Percentiles rank a stretch among this genome's conserved stretches.
Evolutionary conservation across 1,140 invertebrate genomes (phyloP).

Genomic region (Archegozetes longisetosus): DNA sequence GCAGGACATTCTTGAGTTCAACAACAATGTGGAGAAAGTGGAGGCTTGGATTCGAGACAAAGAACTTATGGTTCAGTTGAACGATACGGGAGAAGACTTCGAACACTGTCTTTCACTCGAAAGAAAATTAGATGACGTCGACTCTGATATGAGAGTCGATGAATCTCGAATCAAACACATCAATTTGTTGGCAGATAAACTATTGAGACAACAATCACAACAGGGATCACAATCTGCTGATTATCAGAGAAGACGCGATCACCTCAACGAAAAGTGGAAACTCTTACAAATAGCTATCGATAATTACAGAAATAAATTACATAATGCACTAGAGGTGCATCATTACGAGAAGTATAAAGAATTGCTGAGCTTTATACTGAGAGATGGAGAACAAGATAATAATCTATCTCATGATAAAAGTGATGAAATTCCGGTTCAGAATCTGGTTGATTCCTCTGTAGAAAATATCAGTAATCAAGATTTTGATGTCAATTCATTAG

Average conservation of each 20-base stretch:
- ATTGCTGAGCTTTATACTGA: too few species aligned
- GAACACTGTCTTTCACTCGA: constrained; percentile 82
- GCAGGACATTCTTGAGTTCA: constrained; percentile 91
- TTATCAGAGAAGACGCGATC: not conserved
- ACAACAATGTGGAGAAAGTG: constrained; percentile 86
- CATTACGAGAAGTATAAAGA: too few species aligned
- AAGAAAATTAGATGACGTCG: constrained; percentile 78
- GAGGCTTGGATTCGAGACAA: constrained; percentile 91
- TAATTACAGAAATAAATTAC: constrained; percentile 57
- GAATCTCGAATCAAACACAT: constrained; percentile 75
- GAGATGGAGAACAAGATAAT: too few species aligned
- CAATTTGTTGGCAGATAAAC: constrained; percentile 70
- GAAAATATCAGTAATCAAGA: too few species aligned
- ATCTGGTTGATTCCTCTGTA: too few species aligned
- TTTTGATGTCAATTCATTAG: too few species aligned
- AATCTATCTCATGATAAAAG: too few species aligned
- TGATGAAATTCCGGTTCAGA: too few species aligned
- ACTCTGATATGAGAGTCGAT: constrained; percentile 86
- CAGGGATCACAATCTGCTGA: not conserved
- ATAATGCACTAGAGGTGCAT: constrained; percentile 73
- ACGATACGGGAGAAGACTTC: constrained; percentile 79
- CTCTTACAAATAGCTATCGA: constrained; percentile 68
- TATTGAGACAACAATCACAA: constrained; percentile 62
- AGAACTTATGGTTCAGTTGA: constrained; percentile 85
- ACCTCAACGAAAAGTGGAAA: constrained; percentile 44